Percentiles rank a stretch among this genome's conserved stretches.
Conservation (phyloP, 2,888 invertebrate species). For the Caenorhabditis macrosperma region DNA sequence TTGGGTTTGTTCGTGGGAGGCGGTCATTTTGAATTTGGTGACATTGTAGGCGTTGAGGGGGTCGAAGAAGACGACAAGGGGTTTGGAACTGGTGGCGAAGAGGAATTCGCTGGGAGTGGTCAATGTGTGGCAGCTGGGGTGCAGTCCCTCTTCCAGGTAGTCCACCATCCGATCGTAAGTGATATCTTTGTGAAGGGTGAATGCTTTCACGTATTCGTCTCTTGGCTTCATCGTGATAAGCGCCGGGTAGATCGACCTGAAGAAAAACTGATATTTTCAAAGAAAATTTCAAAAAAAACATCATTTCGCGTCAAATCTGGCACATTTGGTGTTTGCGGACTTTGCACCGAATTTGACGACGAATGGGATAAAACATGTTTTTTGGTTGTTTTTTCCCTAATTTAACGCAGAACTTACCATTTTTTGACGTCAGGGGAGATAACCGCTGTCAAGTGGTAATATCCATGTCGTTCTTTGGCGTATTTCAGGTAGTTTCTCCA, state of each 20-base stretch:
- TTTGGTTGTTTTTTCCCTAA: not conserved
- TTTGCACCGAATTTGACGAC: not conserved
- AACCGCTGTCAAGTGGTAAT: constrained; percentile 59
- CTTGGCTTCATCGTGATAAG: constrained; percentile 66
- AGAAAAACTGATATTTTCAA: constrained; percentile 3
- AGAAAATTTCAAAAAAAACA: not conserved
- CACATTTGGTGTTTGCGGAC: not conserved
- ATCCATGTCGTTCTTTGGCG: constrained; percentile 58
- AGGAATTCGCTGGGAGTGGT: constrained; percentile 15
- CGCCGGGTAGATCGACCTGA: constrained; percentile 61
- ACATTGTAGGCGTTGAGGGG: constrained; percentile 40
- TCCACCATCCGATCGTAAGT: constrained; percentile 50
- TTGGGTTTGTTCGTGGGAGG: constrained; percentile 33
- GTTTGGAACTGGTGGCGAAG: constrained; percentile 6
- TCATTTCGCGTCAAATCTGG: not conserved
- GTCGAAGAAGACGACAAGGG: constrained; percentile 58
- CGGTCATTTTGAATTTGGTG: constrained; percentile 36
- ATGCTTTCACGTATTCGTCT: constrained; percentile 56
- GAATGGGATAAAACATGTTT: not conserved
- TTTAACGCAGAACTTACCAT: constrained; percentile 38
- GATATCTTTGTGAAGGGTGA: constrained; percentile 54
- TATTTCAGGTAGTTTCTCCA: constrained; percentile 59
- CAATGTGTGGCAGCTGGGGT: constrained; percentile 39
- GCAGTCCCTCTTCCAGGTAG: constrained; percentile 46
- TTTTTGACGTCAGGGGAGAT: constrained; percentile 45